Base-by-base conservation (phyloP, 2,888 invertebrate genomes). In the Tridacna crocea region DNA sequence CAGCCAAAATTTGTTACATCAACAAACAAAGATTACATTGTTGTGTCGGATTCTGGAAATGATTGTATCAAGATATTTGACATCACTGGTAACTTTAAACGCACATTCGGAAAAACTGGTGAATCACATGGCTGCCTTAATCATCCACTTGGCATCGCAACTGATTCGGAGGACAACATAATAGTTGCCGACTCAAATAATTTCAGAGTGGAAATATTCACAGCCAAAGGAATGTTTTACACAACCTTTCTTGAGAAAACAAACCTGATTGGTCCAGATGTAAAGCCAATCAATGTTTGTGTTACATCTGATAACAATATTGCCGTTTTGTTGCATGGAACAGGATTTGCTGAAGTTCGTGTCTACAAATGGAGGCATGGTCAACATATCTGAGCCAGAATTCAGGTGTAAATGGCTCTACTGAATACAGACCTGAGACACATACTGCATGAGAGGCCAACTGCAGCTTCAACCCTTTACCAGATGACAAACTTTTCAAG, bases 111-210 rank as follows among this genome's bases (percentile, higher is more conserved):
- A 0, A 70, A 76, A 4, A 78, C 80, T 19, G 92, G 92, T 11
- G 76, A 75, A 10, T 58, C 75, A 8, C 87, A 84, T 74, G 92
- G 91, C 4, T 84, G 91, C 72, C 86, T 93, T 19, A 80, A 84
- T 13, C 82, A 84, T 13, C 93, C 93, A 4, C 85, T 91, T 75
- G 93, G 93, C 15, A 77, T 93, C 1, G 90, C 92, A 60, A 85
- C 88, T 1, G 93, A 93, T 72, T 73, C 76, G 4, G 79, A 87
- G 10, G 88, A 90, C 75, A 93, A 92, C 63, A 91, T 93, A 55
- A 86, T 93, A 22, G 90, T 93, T 10, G 93, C 93, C 8, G 93
- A 93, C 83, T 87, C 88, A 19, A 90, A 90, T 15, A 93, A 93
- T 82, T 89, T 84, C 63, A 74, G 93, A 47, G 92, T 93, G 19